Evolutionary conservation across 2,888 invertebrate genomes (phyloP).

Genomic region (Sesamia inferens): DNA sequence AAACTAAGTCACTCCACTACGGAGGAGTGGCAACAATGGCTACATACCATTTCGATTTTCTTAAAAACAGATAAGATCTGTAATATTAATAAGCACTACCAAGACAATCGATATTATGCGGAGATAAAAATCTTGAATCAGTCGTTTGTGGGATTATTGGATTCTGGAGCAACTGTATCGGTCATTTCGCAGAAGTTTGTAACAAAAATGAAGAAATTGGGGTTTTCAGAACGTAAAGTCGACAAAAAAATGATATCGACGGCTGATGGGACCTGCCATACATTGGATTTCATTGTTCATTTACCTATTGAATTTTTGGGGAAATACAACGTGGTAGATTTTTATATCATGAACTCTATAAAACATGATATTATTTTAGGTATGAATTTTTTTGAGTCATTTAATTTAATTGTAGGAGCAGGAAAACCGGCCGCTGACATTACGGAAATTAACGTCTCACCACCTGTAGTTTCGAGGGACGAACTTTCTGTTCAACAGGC

Average conservation of each 20-base stretch:
- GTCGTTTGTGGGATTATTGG: slow-evolving; percentile 18
- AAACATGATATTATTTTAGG: slow-evolving; percentile 26
- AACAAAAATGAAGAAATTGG: neutral
- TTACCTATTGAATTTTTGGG: slow-evolving; percentile 16
- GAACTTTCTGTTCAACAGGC: slow-evolving; percentile 7
- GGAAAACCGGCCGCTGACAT: neutral
- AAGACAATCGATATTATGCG: too few relatives aligned
- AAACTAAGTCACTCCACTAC: too few relatives aligned
- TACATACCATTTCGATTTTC: too few relatives aligned
- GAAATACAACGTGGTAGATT: slow-evolving; percentile 19
- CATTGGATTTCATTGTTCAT: slow-evolving; percentile 20
- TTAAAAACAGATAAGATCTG: too few relatives aligned
- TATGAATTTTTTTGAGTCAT: too few relatives aligned
- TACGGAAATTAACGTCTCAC: slow-evolving; percentile 5
- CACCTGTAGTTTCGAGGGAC: slow-evolving; percentile 17
- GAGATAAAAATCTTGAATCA: too few relatives aligned
- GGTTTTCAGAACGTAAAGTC: slow-evolving; percentile 4
- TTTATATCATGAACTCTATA: slow-evolving; percentile 16
- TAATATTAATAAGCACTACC: too few relatives aligned
- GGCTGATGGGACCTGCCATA: slow-evolving; percentile 17
- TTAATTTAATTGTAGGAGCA: too few relatives aligned
- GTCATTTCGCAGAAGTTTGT: slow-evolving; percentile 10
- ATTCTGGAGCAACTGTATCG: slow-evolving; percentile 18
- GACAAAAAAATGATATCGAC: slow-evolving; percentile 22
- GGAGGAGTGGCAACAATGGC: too few relatives aligned